Percentiles rank a stretch among this genome's conserved stretches.
Evolutionary conservation across 2,113 vertebrate species (phyloP).

Genomic region (Rhadina sibilatrix): DNA sequence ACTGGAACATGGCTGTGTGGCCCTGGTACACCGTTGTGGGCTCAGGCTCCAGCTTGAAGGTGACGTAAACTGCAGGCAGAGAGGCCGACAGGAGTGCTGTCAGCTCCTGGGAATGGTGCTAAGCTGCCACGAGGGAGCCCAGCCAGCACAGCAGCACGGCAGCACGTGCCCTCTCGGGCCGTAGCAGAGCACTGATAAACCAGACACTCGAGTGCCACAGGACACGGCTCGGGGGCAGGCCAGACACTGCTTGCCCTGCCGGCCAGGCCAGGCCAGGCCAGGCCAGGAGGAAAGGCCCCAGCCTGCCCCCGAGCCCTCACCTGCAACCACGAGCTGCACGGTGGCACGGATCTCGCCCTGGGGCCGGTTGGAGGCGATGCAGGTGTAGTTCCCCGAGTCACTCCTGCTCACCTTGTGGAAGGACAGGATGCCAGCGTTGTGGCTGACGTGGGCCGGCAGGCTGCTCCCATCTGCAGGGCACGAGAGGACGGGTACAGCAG

Average conservation of each 20-base stretch:
- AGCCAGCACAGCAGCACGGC: neutral
- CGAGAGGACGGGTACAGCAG: neutral
- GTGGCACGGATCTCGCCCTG: conserved; percentile 92
- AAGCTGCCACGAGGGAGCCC: neutral
- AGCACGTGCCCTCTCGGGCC: neutral
- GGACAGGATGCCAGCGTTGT: conserved; percentile 83
- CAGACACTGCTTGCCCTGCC: neutral
- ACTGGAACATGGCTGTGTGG: conserved; percentile 92
- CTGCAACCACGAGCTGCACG: conserved; percentile 89
- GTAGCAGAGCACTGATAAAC: neutral
- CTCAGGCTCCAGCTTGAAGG: conserved; percentile 90
- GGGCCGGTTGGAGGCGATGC: conserved; percentile 87
- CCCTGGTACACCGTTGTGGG: conserved; percentile 94
- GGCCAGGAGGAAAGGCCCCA: neutral
- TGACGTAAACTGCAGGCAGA: conserved; percentile 82
- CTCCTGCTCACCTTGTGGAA: conserved; percentile 87
- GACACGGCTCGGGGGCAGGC: neutral
- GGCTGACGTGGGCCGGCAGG: conserved; percentile 81
- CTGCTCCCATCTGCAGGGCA: conserved; percentile 83
- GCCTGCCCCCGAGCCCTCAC: conserved; percentile 56
- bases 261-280: neutral
- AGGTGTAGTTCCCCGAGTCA: conserved; percentile 92
- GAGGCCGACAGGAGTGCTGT: rapidly evolving
- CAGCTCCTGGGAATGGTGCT: neutral
- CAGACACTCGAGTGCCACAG: rapidly evolving